Percentiles rank a stretch among this genome's conserved stretches.
Evolutionary conservation across 2,888 invertebrate genomes (phyloP).

Genomic region (Acleris holmiana): DNA sequence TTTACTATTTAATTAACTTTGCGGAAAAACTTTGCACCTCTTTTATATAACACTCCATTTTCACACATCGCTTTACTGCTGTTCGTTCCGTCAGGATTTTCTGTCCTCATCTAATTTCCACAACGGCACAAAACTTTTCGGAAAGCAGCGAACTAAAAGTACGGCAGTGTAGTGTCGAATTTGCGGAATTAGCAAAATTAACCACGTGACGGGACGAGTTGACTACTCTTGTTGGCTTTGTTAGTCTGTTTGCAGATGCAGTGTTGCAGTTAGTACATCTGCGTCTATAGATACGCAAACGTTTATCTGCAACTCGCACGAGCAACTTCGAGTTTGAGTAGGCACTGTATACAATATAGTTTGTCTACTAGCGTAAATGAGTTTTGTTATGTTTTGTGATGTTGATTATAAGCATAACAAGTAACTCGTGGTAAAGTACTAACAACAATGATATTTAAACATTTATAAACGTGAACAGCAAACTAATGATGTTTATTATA

Average conservation of each 20-base stretch:
- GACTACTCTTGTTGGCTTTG: constrained; percentile 34
- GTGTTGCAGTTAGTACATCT: constrained; percentile 34
- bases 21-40: constrained; percentile 46
- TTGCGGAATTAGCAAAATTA: constrained; percentile 35
- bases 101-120: constrained; percentile 31
- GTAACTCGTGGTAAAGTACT: neutral
- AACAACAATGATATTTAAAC: neutral
- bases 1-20: constrained; percentile 53
- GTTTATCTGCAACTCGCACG: constrained; percentile 31
- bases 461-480: neutral
- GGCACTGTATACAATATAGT: constrained; percentile 12
- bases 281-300: constrained; percentile 23
- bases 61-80: constrained; percentile 10
- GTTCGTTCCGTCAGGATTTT: constrained; percentile 30
- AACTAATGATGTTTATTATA: constrained; percentile 8
- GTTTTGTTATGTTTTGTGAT: neutral
- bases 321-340: constrained; percentile 17
- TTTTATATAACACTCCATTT: neutral
- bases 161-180: constrained; percentile 35
- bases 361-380: constrained; percentile 8
- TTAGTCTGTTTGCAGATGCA: constrained; percentile 33
- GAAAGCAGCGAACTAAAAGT: constrained; percentile 23
- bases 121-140: constrained; percentile 26
- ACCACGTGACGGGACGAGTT: constrained; percentile 28
- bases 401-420: neutral